A percentile compares a stretch with the other conserved stretches of the same genome.
These are phyloP conservation scores for Malacoctenus gilli DNA, from an alignment of 2,797 vertebrate genomes.

Conservation along the genomic window DNA sequence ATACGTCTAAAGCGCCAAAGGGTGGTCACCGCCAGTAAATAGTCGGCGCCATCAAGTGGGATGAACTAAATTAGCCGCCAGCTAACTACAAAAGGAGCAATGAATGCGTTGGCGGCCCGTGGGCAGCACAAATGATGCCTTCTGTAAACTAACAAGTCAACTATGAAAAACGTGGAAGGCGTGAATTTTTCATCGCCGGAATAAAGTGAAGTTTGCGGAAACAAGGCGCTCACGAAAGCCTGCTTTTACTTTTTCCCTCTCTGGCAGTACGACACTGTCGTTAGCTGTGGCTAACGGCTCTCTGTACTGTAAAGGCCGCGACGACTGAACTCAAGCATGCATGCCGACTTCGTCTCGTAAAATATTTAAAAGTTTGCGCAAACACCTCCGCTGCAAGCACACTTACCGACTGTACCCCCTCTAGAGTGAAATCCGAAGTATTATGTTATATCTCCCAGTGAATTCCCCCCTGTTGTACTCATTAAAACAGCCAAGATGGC, in stretches of 20 bases:
- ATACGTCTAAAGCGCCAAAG: constrained; percentile 39
- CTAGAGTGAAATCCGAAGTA: constrained; percentile 50
- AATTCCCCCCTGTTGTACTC: constrained; percentile 82
- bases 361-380: not conserved
- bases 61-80: constrained; percentile 63
- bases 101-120: not conserved
- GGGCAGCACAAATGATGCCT: no score
- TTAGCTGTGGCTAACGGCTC: constrained; percentile 69
- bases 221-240: constrained; percentile 19
- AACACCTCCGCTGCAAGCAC: constrained; percentile 15
- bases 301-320: constrained; percentile 65
- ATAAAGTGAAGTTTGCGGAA: not conserved
- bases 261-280: constrained; percentile 41
- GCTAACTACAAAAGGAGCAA: constrained; percentile 62
- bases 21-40: constrained; percentile 57
- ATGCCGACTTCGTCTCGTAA: not conserved
- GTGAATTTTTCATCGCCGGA: no score
- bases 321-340: constrained; percentile 39
- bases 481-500: constrained; percentile 98
- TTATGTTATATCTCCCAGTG: constrained; percentile 76
- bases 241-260: constrained; percentile 46
- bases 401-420: constrained; percentile 71
- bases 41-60: constrained; percentile 74
- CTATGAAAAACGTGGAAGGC: no score
- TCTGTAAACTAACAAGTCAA: no score